Conservation (phyloP, 1,140 invertebrate species). For the Penaeus vannamei region DNA sequence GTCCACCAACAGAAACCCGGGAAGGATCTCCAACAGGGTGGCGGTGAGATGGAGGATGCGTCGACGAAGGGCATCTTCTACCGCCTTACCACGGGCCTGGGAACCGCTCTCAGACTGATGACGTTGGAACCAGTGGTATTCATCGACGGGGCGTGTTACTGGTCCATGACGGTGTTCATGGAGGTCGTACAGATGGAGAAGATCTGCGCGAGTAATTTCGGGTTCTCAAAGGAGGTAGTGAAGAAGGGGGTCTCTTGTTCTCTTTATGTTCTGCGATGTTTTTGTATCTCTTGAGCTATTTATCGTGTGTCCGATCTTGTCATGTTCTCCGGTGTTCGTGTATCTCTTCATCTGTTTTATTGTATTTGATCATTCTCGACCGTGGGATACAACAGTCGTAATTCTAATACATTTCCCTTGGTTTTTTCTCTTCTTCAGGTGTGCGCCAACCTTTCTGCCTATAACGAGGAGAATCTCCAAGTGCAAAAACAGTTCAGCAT, state of each 20-base stretch:
- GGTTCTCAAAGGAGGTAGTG: neutral
- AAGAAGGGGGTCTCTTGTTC: neutral
- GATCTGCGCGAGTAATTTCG: neutral
- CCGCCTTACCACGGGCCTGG: too few relatives aligned
- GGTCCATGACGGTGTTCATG: conserved; percentile 17
- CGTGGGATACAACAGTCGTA: too few relatives aligned
- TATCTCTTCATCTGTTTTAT: too few relatives aligned
- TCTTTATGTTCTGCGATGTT: neutral
- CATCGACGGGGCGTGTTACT: conserved; percentile 13
- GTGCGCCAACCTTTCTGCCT: conserved; percentile 28
- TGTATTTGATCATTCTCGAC: too few relatives aligned
- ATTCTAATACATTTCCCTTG: too few relatives aligned
- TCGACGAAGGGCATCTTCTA: too few relatives aligned
- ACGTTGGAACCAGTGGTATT: neutral
- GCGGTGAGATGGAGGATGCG: too few relatives aligned
- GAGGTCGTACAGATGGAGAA: conserved; percentile 26
- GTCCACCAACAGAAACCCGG: too few relatives aligned
- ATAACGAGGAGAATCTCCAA: conserved; percentile 33
- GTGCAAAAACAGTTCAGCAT: conserved; percentile 49
- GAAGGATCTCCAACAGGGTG: too few relatives aligned
- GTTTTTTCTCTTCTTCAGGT: neutral
- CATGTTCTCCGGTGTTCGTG: too few relatives aligned
- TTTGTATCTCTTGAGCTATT: too few relatives aligned
- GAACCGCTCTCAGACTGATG: neutral
- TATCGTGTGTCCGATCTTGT: neutral